Base-by-base conservation (phyloP, 2,113 vertebrate genomes). In the Nesoenas mayeri region DNA sequence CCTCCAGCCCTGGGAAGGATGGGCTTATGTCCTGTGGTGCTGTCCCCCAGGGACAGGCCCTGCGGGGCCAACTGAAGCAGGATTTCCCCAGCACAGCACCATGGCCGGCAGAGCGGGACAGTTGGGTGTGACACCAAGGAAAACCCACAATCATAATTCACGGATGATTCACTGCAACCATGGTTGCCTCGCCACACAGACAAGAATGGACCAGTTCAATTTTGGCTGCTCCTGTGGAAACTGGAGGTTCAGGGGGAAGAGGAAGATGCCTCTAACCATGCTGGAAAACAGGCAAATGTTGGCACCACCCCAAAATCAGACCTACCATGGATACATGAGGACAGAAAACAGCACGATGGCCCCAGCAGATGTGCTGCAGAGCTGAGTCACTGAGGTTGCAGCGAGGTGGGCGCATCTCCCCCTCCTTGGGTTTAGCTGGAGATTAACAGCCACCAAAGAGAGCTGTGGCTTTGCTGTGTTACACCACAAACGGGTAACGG, bases 241-340 rank as follows among this genome's bases (percentile, higher is more conserved):
- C 15, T 6, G 18, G 8, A 21, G 6, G 13, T 11, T 54, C 31
- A 74, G 11, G 4, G 11, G 6, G 15, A 83, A 53, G 10, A 44
- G 80, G 31, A 80, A 67, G 69, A 64, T 61, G 47, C 15, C 31
- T 51, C 24, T 61, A 60, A 9, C 0, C 3, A 21, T 88, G 61
- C 72, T 77, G 48, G n/a, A 58, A 74, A 77, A 75, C 14, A 85
- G 31, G 61, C 47, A 58, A 36, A 67, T 42, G 32, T 34, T 56
- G 72, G 51, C 42, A 71, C 10, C 61, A 24, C 50, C 50, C 75
- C 0, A 0, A 58, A 67, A 64, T 38, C 65, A 80, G 57, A 54
- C 26, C 26, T 77, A 50, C 36, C 0, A 0, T 53, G 11, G 31
- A 50, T n/a, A 85, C 15, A 18, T 2, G 14, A 70, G 36, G 40